Percentiles rank a stretch among this genome's conserved stretches.
Conservation (phyloP, 2,888 invertebrate genomes). For the Iphiclides podalirius region DNA sequence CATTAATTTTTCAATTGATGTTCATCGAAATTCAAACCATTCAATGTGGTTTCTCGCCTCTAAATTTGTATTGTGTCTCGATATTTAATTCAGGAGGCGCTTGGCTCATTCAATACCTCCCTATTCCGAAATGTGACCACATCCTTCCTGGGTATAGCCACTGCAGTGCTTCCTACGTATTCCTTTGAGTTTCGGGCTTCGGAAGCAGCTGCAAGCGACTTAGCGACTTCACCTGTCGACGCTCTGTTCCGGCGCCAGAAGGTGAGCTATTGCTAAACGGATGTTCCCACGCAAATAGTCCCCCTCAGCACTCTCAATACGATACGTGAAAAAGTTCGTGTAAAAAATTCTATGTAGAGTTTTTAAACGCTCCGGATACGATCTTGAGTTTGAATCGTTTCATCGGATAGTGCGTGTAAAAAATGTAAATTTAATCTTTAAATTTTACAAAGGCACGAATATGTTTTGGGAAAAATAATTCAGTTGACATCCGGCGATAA, state of each 20-base stretch:
- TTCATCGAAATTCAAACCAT: too few relatives aligned
- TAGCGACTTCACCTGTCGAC: slow-evolving; percentile 50
- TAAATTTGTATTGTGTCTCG: too few relatives aligned
- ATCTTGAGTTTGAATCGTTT: too few relatives aligned
- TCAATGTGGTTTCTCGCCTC: too few relatives aligned
- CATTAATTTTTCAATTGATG: too few relatives aligned
- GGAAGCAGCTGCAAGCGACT: slow-evolving; percentile 54
- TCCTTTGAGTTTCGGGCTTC: slow-evolving; percentile 49
- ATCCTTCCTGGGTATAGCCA: slow-evolving; percentile 51
- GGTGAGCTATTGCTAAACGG: slow-evolving; percentile 41
- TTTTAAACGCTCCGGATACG: too few relatives aligned
- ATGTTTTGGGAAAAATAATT: too few relatives aligned
- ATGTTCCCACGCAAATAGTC: slow-evolving; percentile 63
- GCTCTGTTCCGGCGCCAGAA: slow-evolving; percentile 48
- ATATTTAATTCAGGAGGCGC: neutral
- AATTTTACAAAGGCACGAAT: neutral
- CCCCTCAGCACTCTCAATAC: neutral
- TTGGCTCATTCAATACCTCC: slow-evolving; percentile 6
- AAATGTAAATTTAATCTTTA: neutral
- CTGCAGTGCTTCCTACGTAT: slow-evolving; percentile 33
- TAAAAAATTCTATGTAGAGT: too few relatives aligned
- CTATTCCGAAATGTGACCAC: slow-evolving; percentile 36
- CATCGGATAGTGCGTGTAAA: too few relatives aligned
- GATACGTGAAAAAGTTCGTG: too few relatives aligned
- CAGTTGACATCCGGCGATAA: too few relatives aligned